Percentiles rank a stretch among this genome's conserved stretches.
phyloP scores from a whole-genome alignment of 2,797 vertebrate species.

The Taeniopygia guttata region DNA sequence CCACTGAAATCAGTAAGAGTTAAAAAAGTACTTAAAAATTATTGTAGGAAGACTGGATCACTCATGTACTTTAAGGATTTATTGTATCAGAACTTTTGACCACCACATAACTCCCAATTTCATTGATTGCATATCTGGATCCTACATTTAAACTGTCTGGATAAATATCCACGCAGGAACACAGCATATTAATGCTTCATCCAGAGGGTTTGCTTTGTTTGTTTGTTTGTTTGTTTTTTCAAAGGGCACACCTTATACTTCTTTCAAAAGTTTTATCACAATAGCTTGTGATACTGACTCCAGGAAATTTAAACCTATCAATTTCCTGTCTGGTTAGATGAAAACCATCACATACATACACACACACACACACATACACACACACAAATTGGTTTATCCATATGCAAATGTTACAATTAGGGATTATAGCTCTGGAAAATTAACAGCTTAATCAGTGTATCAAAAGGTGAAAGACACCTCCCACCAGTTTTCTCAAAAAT shows the following conservation, averaged over 20 bases:
- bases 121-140: background rate
- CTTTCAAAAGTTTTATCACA: background rate
- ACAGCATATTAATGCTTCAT: background rate
- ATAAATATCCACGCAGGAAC: background rate
- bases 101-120: background rate
- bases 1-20: background rate
- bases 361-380: too few relatives aligned
- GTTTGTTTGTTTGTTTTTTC: too few relatives aligned
- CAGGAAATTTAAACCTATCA: constrained; percentile 39
- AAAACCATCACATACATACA: background rate
- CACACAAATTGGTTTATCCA: background rate
- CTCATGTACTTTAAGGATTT: background rate
- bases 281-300: background rate
- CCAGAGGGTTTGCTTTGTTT: background rate
- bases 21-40: background rate
- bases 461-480: background rate
- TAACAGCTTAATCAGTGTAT: constrained; percentile 8
- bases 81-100: background rate
- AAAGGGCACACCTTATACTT: background rate
- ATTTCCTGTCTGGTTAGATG: background rate
- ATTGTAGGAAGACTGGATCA: background rate
- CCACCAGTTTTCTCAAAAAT: constrained; percentile 13
- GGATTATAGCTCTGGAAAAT: background rate
- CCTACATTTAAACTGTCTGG: background rate
- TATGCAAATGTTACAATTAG: background rate